Conservation (phyloP, 2,888 invertebrate species). For the Temnothorax rugatulus region DNA sequence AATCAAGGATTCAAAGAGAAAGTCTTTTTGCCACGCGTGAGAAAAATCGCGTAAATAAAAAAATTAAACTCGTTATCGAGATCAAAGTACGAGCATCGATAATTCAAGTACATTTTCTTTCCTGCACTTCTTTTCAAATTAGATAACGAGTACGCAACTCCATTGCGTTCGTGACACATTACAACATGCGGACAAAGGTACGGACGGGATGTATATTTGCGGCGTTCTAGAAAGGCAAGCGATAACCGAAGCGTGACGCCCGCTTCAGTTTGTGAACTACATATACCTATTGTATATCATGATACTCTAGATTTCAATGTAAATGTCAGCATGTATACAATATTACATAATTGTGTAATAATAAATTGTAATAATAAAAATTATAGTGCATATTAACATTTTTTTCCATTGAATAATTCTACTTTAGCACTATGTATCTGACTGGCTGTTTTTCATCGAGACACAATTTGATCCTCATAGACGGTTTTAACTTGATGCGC, state of each 20-base stretch:
- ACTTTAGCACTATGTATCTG: background rate
- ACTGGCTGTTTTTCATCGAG: background rate
- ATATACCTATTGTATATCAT: slow-evolving; percentile 45
- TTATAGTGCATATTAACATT: background rate
- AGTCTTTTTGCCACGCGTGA: slow-evolving; percentile 6
- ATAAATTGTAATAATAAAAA: too few species aligned
- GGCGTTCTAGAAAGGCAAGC: slow-evolving; percentile 70
- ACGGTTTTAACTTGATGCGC: background rate
- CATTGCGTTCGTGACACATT: background rate
- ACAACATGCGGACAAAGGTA: background rate
- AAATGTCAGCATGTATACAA: slow-evolving; percentile 72
- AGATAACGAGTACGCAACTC: slow-evolving; percentile 1
- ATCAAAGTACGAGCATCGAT: background rate
- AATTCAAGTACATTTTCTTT: background rate
- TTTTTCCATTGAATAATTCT: background rate
- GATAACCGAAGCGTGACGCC: slow-evolving; percentile 67
- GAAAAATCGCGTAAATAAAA: background rate
- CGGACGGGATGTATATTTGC: slow-evolving; percentile 12
- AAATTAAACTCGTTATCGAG: background rate
- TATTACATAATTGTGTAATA: slow-evolving; percentile 15
- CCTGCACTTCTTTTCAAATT: background rate
- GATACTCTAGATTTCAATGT: slow-evolving; percentile 76
- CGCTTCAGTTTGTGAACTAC: slow-evolving; percentile 59
- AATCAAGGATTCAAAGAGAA: slow-evolving; percentile 27
- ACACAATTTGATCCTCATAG: background rate